These are phyloP conservation scores for Microdon myrmicae DNA, from an alignment of 2,888 invertebrate genomes.

Conservation along the genomic window DNA sequence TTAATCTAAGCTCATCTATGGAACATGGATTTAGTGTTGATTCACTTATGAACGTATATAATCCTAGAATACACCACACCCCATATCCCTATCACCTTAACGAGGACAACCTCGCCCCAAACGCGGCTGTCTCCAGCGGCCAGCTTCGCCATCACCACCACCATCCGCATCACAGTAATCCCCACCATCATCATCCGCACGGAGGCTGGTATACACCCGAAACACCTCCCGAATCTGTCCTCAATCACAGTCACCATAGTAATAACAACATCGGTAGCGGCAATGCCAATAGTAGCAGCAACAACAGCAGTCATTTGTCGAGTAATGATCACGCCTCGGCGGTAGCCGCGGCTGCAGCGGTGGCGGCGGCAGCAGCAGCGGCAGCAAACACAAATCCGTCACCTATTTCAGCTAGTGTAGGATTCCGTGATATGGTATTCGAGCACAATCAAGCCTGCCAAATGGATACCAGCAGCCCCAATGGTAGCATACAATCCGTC, in stretches of 20 bases:
- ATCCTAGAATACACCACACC: constrained; percentile 66
- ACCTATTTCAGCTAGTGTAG: constrained; percentile 57
- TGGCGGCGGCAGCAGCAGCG: constrained; percentile 38
- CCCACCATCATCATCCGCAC: constrained; percentile 63
- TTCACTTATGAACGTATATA: constrained; percentile 67
- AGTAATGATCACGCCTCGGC: constrained; percentile 52
- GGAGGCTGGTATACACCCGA: constrained; percentile 68
- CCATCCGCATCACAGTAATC: constrained; percentile 61
- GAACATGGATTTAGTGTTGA: constrained; percentile 67
- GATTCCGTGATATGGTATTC: constrained; percentile 67
- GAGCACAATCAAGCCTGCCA: constrained; percentile 67
- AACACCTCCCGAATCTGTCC: constrained; percentile 61
- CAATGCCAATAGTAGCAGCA: constrained; percentile 51
- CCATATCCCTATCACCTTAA: constrained; percentile 67
- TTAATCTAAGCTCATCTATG: constrained; percentile 61
- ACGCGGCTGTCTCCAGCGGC: constrained; percentile 57
- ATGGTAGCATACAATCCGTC: constrained; percentile 66
- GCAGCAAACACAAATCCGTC: constrained; percentile 54
- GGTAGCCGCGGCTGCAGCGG: constrained; percentile 28
- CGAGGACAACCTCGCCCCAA: constrained; percentile 65
- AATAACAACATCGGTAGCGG: constrained; percentile 52
- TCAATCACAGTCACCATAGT: constrained; percentile 55
- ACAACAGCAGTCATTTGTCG: constrained; percentile 53
- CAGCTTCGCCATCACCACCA: constrained; percentile 63
- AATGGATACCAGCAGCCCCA: constrained; percentile 66